These are phyloP conservation scores for Perognathus longimembris DNA, from an alignment of 2,113 vertebrate species.

Conservation along the genomic window DNA sequence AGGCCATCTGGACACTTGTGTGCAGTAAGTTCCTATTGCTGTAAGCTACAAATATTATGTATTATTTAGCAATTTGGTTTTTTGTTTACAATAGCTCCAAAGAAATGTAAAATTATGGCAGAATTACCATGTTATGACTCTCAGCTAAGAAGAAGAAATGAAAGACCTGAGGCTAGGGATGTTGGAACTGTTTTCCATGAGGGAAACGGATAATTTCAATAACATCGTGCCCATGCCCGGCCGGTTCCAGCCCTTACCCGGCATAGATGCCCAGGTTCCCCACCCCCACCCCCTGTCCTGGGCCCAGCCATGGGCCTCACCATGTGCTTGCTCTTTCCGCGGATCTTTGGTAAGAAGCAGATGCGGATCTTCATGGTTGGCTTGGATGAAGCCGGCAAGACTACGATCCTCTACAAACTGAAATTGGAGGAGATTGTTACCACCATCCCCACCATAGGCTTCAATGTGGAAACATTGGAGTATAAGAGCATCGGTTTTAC, in stretches of 20 bases:
- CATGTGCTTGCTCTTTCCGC: conserved; percentile 88
- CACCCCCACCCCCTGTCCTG: not conserved
- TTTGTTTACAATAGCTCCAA: rapidly evolving
- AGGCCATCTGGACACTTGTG: not conserved
- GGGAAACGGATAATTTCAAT: not conserved
- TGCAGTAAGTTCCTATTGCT: not conserved
- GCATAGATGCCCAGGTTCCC: conserved; percentile 66
- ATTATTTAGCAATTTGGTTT: not conserved
- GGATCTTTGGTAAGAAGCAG: conserved; percentile 95
- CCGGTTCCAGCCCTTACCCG: conserved; percentile 75
- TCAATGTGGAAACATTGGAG: conserved; percentile 97
- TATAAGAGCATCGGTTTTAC: conserved; percentile 98
- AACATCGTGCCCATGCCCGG: conserved; percentile 59
- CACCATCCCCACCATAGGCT: conserved; percentile 97
- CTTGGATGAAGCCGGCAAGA: conserved; percentile 97
- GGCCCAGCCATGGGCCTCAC: conserved; percentile 91
- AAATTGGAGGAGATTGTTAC: conserved; percentile 97
- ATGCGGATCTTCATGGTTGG: conserved; percentile 91
- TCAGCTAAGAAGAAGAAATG: not conserved
- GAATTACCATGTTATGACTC: not conserved
- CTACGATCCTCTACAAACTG: conserved; percentile 98
- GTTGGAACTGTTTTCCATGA: not conserved
- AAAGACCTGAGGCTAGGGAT: not conserved
- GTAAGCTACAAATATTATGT: not conserved
- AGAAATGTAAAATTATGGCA: not conserved